A percentile compares a stretch with the other conserved stretches of the same genome.
Evolutionary conservation across 2,113 vertebrate genomes (phyloP).

Genomic region (Hystrix cristata): DNA sequence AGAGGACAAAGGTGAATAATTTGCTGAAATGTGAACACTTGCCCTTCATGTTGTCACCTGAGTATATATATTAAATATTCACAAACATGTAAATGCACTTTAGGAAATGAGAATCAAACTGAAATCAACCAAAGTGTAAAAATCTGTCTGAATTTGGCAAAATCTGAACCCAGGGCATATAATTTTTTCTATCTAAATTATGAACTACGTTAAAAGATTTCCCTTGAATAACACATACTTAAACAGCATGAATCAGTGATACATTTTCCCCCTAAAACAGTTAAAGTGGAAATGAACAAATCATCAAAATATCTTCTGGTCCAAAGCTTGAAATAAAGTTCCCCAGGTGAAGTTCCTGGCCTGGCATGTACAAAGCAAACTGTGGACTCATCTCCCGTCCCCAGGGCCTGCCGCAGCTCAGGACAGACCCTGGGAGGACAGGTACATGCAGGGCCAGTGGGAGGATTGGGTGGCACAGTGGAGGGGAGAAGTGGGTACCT

Average conservation of each 20-base stretch:
- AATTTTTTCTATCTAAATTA: constrained; percentile 3
- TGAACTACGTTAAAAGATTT: neutral
- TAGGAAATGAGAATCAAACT: neutral
- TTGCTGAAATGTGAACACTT: neutral
- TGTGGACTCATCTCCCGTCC: neutral
- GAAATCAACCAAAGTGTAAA: neutral
- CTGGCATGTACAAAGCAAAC: neutral
- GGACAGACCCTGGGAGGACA: neutral
- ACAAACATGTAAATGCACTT: neutral
- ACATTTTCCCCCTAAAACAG: neutral
- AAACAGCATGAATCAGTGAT: neutral
- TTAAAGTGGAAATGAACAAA: neutral
- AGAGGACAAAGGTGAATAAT: neutral
- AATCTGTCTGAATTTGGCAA: constrained; percentile 21
- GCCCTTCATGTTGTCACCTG: neutral
- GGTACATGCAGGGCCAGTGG: neutral
- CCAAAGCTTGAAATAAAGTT: constrained; percentile 4
- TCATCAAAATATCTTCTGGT: neutral
- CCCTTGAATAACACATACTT: neutral
- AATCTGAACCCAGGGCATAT: neutral
- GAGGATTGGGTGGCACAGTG: neutral
- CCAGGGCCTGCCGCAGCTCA: neutral
- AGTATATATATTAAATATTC: neutral
- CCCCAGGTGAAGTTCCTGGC: neutral
- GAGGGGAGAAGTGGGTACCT: neutral